Evolutionary conservation across 2,888 invertebrate species (phyloP), one percentile per base, ranked within the genome.

Genomic region (Ichneumon xanthorius): DNA sequence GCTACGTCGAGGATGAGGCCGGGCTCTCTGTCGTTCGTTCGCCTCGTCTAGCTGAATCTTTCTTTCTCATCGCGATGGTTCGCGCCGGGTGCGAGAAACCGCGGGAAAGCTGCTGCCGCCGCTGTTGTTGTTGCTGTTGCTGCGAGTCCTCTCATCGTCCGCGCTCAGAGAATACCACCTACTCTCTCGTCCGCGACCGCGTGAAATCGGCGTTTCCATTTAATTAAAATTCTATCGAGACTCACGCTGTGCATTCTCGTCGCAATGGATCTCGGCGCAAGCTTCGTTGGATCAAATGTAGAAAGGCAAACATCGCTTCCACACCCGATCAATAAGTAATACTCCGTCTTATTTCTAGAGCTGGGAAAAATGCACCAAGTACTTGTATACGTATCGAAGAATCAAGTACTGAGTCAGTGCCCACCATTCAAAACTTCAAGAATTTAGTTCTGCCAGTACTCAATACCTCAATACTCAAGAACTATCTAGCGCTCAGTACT

Each of bases 211-310:
- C 63, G 58, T 77, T 82, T 63, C 71, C 63, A 63, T 82, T 85
- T 78, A 78, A 85, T 82, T 78, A 81, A 85, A 85, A 81, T 84
- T 61, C 70, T 67, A 80, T 63, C 40, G 61, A 53, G 40, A 55
- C 26, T 77, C 67, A 26, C 37, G 67, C 26, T n/a, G 45, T 58
- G 40, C 6, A 72, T n/a, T 19, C 58, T 50, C 63, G 50, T 63
- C 63, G 19, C n/a, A 6, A 75, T 48, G 37, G 33, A 30, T 30
- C 30, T 26, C 16, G 16, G 30, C 16, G 61, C 61, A 61, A 61
- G 22, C 19, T 58, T 19, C 45, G 14, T 16, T 16, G 4, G 45
- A 48, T 48, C 16, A 16, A 48, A 16, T 3, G 45, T 48, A 14
- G 45, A 48, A 16, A 48, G 16, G 16, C 4, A 48, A 48, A 48